These are phyloP conservation scores for Bombus ignitus DNA, from an alignment of 1,140 invertebrate genomes.

Conservation along the genomic window DNA sequence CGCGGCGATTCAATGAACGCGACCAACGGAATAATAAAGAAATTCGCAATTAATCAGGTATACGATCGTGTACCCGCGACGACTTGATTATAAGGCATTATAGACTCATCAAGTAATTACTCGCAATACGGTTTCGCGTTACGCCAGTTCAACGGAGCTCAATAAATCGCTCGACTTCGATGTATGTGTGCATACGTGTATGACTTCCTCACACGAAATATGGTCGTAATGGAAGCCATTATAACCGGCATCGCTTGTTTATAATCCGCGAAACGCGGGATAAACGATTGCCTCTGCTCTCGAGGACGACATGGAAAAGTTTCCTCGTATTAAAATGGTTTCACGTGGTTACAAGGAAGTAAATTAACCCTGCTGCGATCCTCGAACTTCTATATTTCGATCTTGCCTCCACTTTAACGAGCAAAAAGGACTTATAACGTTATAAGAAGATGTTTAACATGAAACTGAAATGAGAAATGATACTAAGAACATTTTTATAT, in stretches of 20 bases:
- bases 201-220: constrained; percentile 57
- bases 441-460: no score
- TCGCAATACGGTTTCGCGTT: constrained; percentile 56
- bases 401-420: no score
- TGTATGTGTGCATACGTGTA: constrained; percentile 6
- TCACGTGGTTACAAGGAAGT: neutral
- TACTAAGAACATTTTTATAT: no score
- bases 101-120: constrained; percentile 65
- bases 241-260: constrained; percentile 47
- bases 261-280: constrained; percentile 52
- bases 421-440: no score
- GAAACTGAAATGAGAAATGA: no score
- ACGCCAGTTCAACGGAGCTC: constrained; percentile 23
- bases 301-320: neutral
- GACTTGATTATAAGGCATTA: constrained; percentile 56
- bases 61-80: neutral
- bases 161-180: constrained; percentile 60
- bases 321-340: neutral
- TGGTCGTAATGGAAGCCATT: constrained; percentile 46
- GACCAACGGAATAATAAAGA: constrained; percentile 59
- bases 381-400: no score
- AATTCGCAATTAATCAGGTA: constrained; percentile 42
- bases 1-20: constrained; percentile 4
- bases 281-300: constrained; percentile 43
- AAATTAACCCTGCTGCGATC: no score